A percentile compares a stretch with the other conserved stretches of the same genome.
phyloP scores from a whole-genome alignment of 2,888 invertebrate genomes.

The Ommatoiulus sabulosus region DNA sequence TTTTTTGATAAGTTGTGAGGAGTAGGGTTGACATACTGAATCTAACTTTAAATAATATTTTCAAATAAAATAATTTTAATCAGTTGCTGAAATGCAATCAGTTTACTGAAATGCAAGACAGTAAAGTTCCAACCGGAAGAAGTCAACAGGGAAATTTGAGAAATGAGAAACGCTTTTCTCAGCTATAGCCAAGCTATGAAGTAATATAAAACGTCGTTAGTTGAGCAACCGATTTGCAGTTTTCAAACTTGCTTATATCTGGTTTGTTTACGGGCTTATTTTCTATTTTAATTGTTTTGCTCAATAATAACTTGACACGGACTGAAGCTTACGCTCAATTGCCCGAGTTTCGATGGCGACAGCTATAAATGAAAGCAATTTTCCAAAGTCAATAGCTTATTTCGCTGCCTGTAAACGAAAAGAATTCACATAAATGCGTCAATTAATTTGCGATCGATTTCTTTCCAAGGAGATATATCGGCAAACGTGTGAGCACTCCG shows the following conservation, averaged over 20 bases:
- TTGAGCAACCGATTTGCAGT: too few species aligned
- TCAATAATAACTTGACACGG: background rate
- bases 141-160: too few species aligned
- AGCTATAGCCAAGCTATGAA: background rate
- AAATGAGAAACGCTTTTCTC: background rate
- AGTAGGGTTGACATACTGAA: too few species aligned
- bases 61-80: too few species aligned
- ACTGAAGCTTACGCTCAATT: background rate
- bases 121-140: too few species aligned
- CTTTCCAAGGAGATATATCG: background rate
- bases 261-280: background rate
- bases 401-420: background rate
- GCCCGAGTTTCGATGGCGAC: background rate
- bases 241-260: too few species aligned
- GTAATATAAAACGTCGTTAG: too few species aligned
- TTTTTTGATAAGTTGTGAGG: too few species aligned
- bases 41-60: too few species aligned
- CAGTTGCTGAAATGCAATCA: too few species aligned
- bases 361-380: slow-evolving; percentile 40
- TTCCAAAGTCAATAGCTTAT: slow-evolving; percentile 25
- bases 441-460: slow-evolving; percentile 32
- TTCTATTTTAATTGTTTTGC: background rate
- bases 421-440: slow-evolving; percentile 24
- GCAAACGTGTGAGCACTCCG: background rate
- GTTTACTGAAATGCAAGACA: too few species aligned